These are phyloP conservation scores for Diachrysia chrysitis DNA, from an alignment of 2,888 invertebrate genomes.

Conservation along the genomic window DNA sequence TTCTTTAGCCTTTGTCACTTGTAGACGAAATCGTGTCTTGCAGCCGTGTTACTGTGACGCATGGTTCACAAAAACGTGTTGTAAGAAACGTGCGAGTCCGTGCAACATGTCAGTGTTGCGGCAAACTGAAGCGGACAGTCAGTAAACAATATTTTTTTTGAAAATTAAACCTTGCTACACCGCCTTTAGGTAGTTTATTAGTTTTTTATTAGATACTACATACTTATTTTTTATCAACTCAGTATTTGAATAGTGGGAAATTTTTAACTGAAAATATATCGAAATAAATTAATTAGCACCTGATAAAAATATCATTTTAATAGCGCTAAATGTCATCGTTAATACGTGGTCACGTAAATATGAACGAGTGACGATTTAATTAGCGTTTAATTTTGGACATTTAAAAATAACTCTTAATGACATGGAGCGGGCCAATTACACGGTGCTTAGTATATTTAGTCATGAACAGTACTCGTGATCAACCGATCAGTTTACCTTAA, in stretches of 20 bases:
- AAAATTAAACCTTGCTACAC: background rate
- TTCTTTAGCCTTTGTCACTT: background rate
- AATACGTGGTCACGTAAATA: conserved; percentile 32
- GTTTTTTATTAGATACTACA: background rate
- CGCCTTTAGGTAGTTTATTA: background rate
- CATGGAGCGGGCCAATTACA: conserved; percentile 39
- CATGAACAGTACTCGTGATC: conserved; percentile 40
- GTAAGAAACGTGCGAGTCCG: conserved; percentile 1
- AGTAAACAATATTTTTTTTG: background rate
- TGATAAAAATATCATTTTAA: conserved; percentile 30
- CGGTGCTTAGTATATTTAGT: conserved; percentile 15
- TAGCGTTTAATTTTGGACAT: conserved; percentile 45
- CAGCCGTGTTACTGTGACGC: background rate
- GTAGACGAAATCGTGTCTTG: background rate
- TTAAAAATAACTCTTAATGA: conserved; percentile 46
- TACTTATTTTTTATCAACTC: background rate
- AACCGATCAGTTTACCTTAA: conserved; percentile 22
- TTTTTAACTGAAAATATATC: conserved; percentile 2
- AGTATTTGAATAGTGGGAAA: background rate
- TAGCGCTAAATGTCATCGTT: conserved; percentile 37
- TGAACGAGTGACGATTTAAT: conserved; percentile 45
- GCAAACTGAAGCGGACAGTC: background rate
- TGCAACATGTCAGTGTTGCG: conserved; percentile 1
- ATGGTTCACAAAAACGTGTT: background rate
- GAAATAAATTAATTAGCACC: conserved; percentile 24